These are phyloP conservation scores for Peromyscus polionotus DNA, from an alignment of 2,113 vertebrate genomes.

Conservation along the genomic window DNA sequence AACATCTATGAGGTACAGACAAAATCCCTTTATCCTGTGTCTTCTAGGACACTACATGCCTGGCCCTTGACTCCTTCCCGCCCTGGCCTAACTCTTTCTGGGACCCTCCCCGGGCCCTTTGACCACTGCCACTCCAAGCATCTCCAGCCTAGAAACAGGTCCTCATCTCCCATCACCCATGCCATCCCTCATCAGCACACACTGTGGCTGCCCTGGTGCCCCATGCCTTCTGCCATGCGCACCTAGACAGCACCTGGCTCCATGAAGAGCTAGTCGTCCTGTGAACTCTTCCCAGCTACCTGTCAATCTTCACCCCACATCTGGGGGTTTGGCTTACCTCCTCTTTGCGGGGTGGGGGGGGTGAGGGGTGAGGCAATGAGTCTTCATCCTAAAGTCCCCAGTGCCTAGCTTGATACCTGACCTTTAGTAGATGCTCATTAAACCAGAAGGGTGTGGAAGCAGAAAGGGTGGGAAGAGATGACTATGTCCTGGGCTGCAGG, in stretches of 20 bases:
- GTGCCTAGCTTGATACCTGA: neutral
- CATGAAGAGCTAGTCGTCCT: neutral
- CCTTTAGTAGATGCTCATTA: neutral
- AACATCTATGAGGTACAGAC: neutral
- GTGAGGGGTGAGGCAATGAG: neutral
- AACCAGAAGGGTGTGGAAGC: neutral
- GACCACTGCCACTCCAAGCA: neutral
- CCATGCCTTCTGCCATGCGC: neutral
- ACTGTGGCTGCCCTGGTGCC: neutral
- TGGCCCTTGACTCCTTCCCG: neutral
- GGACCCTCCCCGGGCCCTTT: neutral
- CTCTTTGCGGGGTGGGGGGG: neutral
- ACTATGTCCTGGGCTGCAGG: fast-evolving
- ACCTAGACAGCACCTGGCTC: neutral
- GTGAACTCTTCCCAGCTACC: neutral
- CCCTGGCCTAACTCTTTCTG: neutral
- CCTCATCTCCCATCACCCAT: neutral
- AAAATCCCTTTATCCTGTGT: neutral
- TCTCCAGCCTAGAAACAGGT: neutral
- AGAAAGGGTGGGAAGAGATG: fast-evolving
- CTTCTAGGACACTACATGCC: neutral
- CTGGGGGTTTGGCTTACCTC: neutral
- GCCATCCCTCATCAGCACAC: too few relatives aligned
- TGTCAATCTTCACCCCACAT: fast-evolving
- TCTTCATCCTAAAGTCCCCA: neutral